Evolutionary conservation across 2,113 vertebrate species (phyloP), one percentile per base, ranked within the genome.

Genomic region (Vireo altiloquus): DNA sequence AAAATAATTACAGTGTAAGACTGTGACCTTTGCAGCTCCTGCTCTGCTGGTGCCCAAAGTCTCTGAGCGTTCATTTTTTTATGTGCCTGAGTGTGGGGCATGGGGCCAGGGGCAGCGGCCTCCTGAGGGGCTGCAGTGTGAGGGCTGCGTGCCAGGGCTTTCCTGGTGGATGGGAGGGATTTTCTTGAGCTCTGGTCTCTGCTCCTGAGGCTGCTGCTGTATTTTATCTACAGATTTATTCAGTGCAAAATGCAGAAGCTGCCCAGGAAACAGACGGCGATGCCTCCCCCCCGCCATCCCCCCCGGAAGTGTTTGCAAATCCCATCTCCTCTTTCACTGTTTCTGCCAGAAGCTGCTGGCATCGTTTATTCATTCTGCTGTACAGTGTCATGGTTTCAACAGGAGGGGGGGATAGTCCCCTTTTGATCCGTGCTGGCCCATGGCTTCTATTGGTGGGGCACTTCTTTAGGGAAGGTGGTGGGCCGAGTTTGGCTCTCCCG

Each of bases 331-430:
- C 47, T 72, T 33, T 77, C 30, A 16, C 35, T 7, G 50, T 11
- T 69, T 37, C 74, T 86, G 71, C 79, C 88, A 74, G 72, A 59
- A 60, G 80, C 88, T 54, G 74, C 68, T 52, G 76, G 37, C 35
- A 3, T 75, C 57, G 61, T 83, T 72, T 56, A 40, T 66, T 87
- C 68, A 17, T 74, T 52, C 77, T 27, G 25, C 86, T 53, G 92
- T 72, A 91, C 94, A 94, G 72, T 94, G 91, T 56, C 94, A 15
- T 3, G 22, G 52, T 94, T 95, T 76, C 40, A 15, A 91, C 95
- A 91, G 95, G 94, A 96, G 92, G 44, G 91, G 92, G 95, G 65
- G 92, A 92, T 63, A 89, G 96, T 94, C 44, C 74, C n/a, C 81
- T 89, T 95, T 54, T 24, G 60, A 87, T 84, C 80, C 1, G 0